Conservation (phyloP, 1,140 invertebrate species). For the Diorhabda elongata region DNA sequence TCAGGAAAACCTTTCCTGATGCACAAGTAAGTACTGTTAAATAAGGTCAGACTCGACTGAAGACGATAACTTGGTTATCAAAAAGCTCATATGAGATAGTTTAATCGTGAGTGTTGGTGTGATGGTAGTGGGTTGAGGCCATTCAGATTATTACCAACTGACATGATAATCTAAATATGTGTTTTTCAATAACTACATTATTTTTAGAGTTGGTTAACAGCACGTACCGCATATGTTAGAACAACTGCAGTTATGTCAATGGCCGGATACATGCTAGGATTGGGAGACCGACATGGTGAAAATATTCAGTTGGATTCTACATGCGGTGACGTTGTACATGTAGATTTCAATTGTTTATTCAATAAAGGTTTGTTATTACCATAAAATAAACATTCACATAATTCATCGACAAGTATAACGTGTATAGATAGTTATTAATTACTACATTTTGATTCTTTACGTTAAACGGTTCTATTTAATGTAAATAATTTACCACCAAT, state of each 20-base stretch:
- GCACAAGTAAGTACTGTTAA: constrained; percentile 59
- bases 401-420: not conserved
- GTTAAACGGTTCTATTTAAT: too few relatives aligned
- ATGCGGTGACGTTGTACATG: constrained; percentile 91
- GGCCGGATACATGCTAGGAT: constrained; percentile 93
- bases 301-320: constrained; percentile 93
- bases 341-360: constrained; percentile 98
- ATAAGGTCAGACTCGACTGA: too few relatives aligned
- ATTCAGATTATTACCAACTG: not conserved
- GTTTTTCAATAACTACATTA: not conserved
- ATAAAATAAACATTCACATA: not conserved
- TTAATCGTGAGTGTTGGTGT: too few relatives aligned
- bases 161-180: constrained; percentile 3
- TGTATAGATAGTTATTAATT: constrained; percentile 17
- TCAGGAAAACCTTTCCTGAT: constrained; percentile 80
- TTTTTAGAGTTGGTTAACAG: constrained; percentile 65
- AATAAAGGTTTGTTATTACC: constrained; percentile 63
- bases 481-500: too few relatives aligned
- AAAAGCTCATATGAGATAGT: too few relatives aligned
- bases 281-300: constrained; percentile 97
- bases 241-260: constrained; percentile 97
- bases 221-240: constrained; percentile 79
- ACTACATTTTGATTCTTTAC: too few relatives aligned
- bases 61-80: too few relatives aligned
- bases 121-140: not conserved